phyloP scores from a whole-genome alignment of 2,888 invertebrate genomes.

The Drosophila formosana region DNA sequence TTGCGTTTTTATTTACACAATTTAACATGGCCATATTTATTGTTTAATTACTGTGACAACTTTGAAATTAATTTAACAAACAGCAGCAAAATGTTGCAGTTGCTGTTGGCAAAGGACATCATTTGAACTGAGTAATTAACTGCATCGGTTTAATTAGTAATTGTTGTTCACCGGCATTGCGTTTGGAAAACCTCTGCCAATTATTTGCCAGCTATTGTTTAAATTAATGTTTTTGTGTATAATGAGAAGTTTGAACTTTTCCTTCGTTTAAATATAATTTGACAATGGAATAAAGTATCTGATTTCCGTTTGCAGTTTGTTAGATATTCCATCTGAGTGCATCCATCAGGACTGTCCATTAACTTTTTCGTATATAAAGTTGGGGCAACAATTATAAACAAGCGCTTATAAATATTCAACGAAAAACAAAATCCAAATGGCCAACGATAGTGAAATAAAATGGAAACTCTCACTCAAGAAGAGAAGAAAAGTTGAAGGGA shows the following conservation, averaged over 20 bases:
- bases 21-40: constrained; percentile 59
- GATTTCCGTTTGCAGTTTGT: not conserved
- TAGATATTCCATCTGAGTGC: not conserved
- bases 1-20: constrained; percentile 51
- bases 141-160: constrained; percentile 56
- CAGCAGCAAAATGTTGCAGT: constrained; percentile 16
- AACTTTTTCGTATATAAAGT: constrained; percentile 2
- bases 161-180: constrained; percentile 35
- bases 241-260: not conserved
- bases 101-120: constrained; percentile 3
- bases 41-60: constrained; percentile 68
- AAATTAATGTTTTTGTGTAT: constrained; percentile 12
- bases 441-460: constrained; percentile 33
- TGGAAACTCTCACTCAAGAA: not conserved
- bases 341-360: not conserved
- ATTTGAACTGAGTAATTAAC: constrained; percentile 58
- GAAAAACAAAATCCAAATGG: constrained; percentile 27
- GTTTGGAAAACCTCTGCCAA: constrained; percentile 19
- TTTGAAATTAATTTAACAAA: constrained; percentile 63
- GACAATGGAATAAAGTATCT: not conserved
- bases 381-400: constrained; percentile 9
- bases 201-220: constrained; percentile 11
- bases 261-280: not conserved
- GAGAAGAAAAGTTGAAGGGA: constrained; percentile 23
- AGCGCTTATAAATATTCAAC: constrained; percentile 12